Evolutionary conservation across 2,888 invertebrate genomes (phyloP).

Genomic region (Calameuta pallipes): DNA sequence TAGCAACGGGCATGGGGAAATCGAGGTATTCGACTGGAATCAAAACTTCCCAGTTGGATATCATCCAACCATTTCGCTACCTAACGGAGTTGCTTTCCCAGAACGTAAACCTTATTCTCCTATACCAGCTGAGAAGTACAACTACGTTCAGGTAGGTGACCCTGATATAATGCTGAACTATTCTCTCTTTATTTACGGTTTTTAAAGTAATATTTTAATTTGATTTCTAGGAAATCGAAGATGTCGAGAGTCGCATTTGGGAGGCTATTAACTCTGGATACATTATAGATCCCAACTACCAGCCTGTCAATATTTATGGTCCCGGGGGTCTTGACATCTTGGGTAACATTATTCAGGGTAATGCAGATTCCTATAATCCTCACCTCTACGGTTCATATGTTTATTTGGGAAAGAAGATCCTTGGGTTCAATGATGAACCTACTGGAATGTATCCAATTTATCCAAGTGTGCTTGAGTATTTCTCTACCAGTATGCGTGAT

Average conservation of each 20-base stretch:
- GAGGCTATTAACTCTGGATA: constrained; percentile 46
- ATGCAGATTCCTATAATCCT: constrained; percentile 26
- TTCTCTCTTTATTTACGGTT: background rate
- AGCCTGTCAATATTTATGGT: constrained; percentile 28
- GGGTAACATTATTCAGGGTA: constrained; percentile 31
- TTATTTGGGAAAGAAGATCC: constrained; percentile 37
- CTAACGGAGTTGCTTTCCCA: constrained; percentile 71
- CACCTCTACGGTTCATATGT: constrained; percentile 28
- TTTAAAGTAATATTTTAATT: background rate
- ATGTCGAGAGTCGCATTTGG: constrained; percentile 39
- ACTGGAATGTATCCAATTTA: constrained; percentile 56
- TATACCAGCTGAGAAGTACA: constrained; percentile 22
- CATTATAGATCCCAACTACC: constrained; percentile 22
- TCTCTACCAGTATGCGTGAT: constrained; percentile 73
- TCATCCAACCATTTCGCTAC: constrained; percentile 71
- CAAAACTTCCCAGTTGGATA: constrained; percentile 67
- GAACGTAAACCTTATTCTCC: constrained; percentile 66
- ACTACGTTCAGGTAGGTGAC: constrained; percentile 4
- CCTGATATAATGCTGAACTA: background rate
- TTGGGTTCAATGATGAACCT: constrained; percentile 50
- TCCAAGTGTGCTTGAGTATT: constrained; percentile 73
- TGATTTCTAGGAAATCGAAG: constrained; percentile 7
- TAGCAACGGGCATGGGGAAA: constrained; percentile 71
- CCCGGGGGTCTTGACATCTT: constrained; percentile 36
- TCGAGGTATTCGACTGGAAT: constrained; percentile 70